These are phyloP conservation scores for Clarias macrocephalus DNA, from an alignment of 2,113 vertebrate species.

Conservation along the genomic window DNA sequence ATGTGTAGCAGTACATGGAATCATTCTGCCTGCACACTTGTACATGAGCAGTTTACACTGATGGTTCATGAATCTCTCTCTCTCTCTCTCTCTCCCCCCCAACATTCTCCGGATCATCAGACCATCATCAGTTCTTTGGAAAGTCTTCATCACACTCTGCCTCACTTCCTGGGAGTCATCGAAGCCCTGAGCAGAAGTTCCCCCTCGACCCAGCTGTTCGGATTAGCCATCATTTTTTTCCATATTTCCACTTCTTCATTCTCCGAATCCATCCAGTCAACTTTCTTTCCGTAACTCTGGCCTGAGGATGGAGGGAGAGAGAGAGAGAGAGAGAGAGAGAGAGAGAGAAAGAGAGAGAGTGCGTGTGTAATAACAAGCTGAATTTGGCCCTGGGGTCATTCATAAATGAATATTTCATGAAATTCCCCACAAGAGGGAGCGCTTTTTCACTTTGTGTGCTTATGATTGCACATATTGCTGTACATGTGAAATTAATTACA, in stretches of 20 bases:
- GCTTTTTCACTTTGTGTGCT: neutral
- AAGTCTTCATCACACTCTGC: no score
- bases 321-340: no score
- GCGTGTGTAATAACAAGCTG: no score
- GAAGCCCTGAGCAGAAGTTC: constrained; percentile 56
- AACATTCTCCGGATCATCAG: neutral
- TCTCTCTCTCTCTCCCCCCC: neutral
- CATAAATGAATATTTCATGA: neutral
- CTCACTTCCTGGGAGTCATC: constrained; percentile 56
- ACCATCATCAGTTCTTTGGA: neutral
- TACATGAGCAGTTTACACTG: neutral
- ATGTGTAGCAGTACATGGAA: neutral
- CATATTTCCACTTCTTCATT: constrained; percentile 59
- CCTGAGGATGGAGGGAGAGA: constrained; percentile 41
- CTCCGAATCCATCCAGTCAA: constrained; percentile 64
- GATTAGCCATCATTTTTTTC: constrained; percentile 57
- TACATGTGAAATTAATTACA: neutral
- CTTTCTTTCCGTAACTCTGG: constrained; percentile 58
- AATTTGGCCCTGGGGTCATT: neutral
- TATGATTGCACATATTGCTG: neutral
- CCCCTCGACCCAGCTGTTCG: constrained; percentile 58
- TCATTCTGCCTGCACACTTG: neutral
- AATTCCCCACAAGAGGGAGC: neutral
- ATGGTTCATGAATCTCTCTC: neutral
- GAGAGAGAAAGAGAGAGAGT: neutral